phyloP scores from a whole-genome alignment of 2,113 vertebrate genomes.

The Odocoileus virginianus region DNA sequence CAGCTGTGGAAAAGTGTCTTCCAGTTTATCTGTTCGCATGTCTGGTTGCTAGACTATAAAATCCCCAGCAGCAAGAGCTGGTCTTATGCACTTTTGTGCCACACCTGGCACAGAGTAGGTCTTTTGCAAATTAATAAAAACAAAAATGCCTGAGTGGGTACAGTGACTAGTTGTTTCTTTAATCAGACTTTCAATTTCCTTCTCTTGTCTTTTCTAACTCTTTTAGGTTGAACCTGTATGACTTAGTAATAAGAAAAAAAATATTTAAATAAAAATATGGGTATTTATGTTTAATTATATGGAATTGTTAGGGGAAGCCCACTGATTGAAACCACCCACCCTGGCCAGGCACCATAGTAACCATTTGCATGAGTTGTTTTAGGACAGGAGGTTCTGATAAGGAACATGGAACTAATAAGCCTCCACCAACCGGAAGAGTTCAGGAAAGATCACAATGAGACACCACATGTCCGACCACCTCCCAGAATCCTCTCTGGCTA shows the following conservation, averaged over 20 bases:
- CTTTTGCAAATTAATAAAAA: constrained; percentile 19
- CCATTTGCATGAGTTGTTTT: background rate
- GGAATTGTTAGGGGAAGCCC: background rate
- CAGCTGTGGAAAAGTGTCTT: background rate
- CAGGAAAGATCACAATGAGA: background rate
- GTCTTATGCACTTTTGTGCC: background rate
- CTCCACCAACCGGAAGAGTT: background rate
- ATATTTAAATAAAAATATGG: background rate
- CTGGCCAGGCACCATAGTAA: background rate
- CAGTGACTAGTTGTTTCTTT: background rate
- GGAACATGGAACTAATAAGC: background rate
- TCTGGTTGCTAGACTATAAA: constrained; percentile 3
- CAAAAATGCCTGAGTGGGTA: background rate
- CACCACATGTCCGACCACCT: background rate
- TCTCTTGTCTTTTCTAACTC: background rate
- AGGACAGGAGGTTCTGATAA: background rate
- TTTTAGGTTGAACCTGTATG: constrained; percentile 4
- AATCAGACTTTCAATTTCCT: background rate
- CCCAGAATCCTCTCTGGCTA: background rate
- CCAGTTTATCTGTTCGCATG: background rate
- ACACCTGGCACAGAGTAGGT: background rate
- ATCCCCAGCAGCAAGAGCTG: background rate
- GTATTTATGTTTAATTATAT: background rate
- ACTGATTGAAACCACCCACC: background rate
- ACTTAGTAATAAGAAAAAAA: constrained; percentile 1